Evolutionary conservation across 2,888 invertebrate genomes (phyloP), one percentile per base, ranked within the genome.

Genomic region (Stenoptilia bipunctidactyla): DNA sequence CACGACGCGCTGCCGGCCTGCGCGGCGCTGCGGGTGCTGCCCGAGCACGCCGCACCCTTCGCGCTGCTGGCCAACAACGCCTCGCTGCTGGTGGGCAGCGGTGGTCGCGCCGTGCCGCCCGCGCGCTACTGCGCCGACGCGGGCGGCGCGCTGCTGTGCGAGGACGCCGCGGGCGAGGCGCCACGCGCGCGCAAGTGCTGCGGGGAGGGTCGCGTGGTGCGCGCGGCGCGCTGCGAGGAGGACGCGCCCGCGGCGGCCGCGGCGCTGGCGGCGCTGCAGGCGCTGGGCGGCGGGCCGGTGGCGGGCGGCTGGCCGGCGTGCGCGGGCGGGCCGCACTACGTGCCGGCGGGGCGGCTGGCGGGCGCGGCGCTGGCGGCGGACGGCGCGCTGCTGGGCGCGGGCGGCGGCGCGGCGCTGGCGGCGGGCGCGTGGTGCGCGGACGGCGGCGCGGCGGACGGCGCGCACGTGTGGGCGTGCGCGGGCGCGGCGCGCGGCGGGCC

Each of bases 51-150:
- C 34, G 79, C 72, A 36, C 59, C 69, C 35, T 82, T 71, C 58
- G 88, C 85, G 52, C 60, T 89, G 34, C 66, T 90, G n/a, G 85
- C 91, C 44, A 87, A 87, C 48, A 89, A 89, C 62, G 93, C 90
- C 0, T 87, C 87, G 8, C 74, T 90, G 41, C 75, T 85, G 52
- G 61, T 89, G 44, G 76, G 88, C 0, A 85, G 86, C 40, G 55
- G 56, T 14, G 51, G 57, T 37, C 47, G 39, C 30, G 51, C 43
- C 27, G 41, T 37, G 10, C 73, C 77, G 36, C 86, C 89, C 0
- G 63, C 65, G 1, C 82, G 86, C 33, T 93, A 87, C 66, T 94
- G 94, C 66, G 86, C 89, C 34, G 93, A 93, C 61, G 74, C 85
- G 27, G 80, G 80, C 13, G 87, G 86, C 1, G 88, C 89, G 6